phyloP scores from a whole-genome alignment of 2,888 invertebrate genomes.

The Troides helena region DNA sequence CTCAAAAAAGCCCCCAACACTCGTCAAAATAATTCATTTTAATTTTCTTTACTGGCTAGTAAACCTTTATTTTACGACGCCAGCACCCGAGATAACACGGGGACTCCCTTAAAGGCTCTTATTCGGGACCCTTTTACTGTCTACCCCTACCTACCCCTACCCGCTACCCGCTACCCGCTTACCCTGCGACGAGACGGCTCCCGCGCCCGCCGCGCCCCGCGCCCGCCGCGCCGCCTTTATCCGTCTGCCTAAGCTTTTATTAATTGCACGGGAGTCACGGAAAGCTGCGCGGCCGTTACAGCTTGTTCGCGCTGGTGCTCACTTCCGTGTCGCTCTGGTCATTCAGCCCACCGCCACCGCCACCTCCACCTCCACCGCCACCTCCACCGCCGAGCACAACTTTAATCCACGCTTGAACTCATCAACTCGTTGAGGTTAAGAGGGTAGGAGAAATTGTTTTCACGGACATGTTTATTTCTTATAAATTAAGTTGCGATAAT shows the following conservation, averaged over 20 bases:
- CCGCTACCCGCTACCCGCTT: slow-evolving; percentile 17
- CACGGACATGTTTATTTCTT: no score
- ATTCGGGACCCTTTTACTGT: slow-evolving; percentile 54
- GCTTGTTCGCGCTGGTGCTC: no score
- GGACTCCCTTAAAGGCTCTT: slow-evolving; percentile 73
- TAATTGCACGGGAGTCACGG: slow-evolving; percentile 17
- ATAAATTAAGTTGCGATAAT: no score
- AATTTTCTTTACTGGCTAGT: slow-evolving; percentile 79
- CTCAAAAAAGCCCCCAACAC: slow-evolving; percentile 61
- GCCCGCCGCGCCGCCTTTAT: slow-evolving; percentile 4
- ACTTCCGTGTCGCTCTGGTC: no score
- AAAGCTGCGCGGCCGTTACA: no score
- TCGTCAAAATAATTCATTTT: slow-evolving; percentile 81
- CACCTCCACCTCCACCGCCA: no score
- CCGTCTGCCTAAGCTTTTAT: slow-evolving; percentile 17
- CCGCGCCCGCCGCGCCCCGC: no score
- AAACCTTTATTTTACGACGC: slow-evolving; percentile 79
- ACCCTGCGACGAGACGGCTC: neutral
- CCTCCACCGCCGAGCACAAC: no score
- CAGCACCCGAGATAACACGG: slow-evolving; percentile 72
- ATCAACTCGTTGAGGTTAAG: no score
- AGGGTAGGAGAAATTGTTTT: no score
- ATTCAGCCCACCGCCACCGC: no score
- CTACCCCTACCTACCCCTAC: slow-evolving; percentile 33
- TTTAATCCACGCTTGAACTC: no score